These are phyloP conservation scores for Apotomis turbidana DNA, from an alignment of 2,888 invertebrate species.

Conservation along the genomic window DNA sequence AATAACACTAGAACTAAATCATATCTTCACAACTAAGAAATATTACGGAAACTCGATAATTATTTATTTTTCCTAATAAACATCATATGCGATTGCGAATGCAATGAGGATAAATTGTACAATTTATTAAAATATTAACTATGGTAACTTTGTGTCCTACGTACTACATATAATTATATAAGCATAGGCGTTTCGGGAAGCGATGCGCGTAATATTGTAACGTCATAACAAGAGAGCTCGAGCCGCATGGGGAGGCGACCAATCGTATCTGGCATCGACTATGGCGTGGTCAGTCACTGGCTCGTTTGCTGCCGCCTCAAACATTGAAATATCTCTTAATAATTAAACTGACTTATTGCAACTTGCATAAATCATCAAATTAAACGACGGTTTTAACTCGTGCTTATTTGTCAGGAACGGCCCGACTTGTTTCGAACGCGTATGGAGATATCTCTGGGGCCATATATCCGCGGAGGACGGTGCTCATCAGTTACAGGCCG, in stretches of 20 bases:
- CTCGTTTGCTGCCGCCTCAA: slow-evolving; percentile 53
- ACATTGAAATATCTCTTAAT: slow-evolving; percentile 1
- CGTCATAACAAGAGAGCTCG: slow-evolving; percentile 49
- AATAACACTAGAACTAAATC: slow-evolving; percentile 40
- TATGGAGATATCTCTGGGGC: too few species aligned
- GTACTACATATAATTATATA: slow-evolving; percentile 59
- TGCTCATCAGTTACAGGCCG: too few species aligned
- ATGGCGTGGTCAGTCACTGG: slow-evolving; percentile 56
- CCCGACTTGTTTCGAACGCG: too few species aligned
- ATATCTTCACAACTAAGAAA: slow-evolving; percentile 65
- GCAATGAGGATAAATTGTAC: slow-evolving; percentile 65
- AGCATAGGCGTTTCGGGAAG: slow-evolving; percentile 48
- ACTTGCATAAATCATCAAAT: too few species aligned
- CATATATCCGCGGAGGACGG: too few species aligned
- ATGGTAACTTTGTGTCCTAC: slow-evolving; percentile 76
- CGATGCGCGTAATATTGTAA: slow-evolving; percentile 51
- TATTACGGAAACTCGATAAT: slow-evolving; percentile 47
- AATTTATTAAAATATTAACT: slow-evolving; percentile 56
- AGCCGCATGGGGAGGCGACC: slow-evolving; percentile 2
- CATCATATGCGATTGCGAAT: slow-evolving; percentile 51
- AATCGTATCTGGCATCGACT: slow-evolving; percentile 59
- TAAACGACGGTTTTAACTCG: too few species aligned
- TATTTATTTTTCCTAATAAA: slow-evolving; percentile 42
- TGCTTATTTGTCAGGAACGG: too few species aligned
- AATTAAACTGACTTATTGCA: too few species aligned